Evolutionary conservation across 2,113 vertebrate genomes (phyloP), one percentile per base, ranked within the genome.

Genomic region (Pimephales promelas): DNA sequence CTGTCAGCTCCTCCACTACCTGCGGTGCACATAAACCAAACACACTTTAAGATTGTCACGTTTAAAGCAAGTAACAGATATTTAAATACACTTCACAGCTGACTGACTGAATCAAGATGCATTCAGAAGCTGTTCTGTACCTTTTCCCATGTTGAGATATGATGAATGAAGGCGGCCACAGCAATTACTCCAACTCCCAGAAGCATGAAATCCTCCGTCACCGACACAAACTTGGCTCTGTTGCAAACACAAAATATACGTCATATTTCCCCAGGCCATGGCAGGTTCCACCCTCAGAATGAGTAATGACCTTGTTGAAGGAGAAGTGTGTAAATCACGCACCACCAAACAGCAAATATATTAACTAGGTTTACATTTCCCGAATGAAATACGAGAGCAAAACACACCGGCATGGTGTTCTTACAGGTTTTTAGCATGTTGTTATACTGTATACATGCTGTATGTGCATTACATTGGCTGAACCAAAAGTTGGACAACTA

Each of bases 171-270:
- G n/a, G 95, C 89, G 1, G 96, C 95, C 11, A 94, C 94, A 28
- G 96, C 92, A 82, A 99, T 96, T 85, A 97, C 92, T 14, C 94
- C 95, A 10, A 95, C 96, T 24, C 95, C 96, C 80, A 98, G 88
- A 0, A 99, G 95, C 97, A 99, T 98, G 87, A 89, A 94, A 90
- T 99, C 97, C 91, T 98, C 96, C 66, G 95, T 97, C 81, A 99
- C 97, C 0, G 93, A 88, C 76, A 94, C 45, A 93, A 98, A 99
- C 89, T 94, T 96, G 56, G 93, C 92, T 91, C 98, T 99, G 92
- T 84, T n/a, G 62, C 47, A 52, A 66, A 79, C 81, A 84, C 81
- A 81, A 72, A 82, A 90, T 14, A 75, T 6, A 22, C 14, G n/a
- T 79, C 14, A 47, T 4, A 49, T 66, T 49, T 45, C 14, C 22